A percentile compares a stretch with the other conserved stretches of the same genome.
These are phyloP conservation scores for Xylota sylvarum DNA, from an alignment of 2,888 invertebrate genomes.

Conservation along the genomic window DNA sequence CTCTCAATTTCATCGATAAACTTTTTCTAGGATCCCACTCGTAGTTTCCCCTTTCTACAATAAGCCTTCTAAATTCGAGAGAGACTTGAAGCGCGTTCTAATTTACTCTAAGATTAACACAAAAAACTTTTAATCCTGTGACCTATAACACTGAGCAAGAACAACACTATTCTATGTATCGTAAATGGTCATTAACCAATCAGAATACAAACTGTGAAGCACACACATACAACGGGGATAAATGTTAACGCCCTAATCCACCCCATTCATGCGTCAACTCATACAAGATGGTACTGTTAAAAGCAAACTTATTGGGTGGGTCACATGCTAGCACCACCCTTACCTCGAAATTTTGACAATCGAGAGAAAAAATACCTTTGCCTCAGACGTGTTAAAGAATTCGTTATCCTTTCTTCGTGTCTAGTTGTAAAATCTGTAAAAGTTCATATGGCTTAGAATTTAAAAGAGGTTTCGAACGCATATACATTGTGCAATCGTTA, in stretches of 20 bases:
- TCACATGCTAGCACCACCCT: constrained; percentile 62
- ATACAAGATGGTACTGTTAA: background rate
- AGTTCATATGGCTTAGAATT: constrained; percentile 81
- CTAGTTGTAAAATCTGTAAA: constrained; percentile 85
- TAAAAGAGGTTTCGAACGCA: constrained; percentile 63
- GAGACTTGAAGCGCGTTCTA: constrained; percentile 74
- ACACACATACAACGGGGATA: constrained; percentile 36
- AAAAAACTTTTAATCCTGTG: constrained; percentile 74
- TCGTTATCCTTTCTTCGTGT: constrained; percentile 84
- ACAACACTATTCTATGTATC: constrained; percentile 61
- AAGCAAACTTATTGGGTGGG: constrained; percentile 60
- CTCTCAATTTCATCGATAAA: constrained; percentile 76
- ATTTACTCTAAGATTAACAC: constrained; percentile 75
- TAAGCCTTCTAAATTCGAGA: constrained; percentile 58
- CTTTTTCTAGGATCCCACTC: constrained; percentile 68
- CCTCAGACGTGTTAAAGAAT: constrained; percentile 81
- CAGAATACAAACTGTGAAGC: constrained; percentile 40
- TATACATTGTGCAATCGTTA: constrained; percentile 67
- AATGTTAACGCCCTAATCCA: constrained; percentile 67
- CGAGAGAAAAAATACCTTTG: constrained; percentile 71
- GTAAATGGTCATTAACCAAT: constrained; percentile 66
- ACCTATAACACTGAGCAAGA: constrained; percentile 76
- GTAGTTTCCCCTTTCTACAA: constrained; percentile 52
- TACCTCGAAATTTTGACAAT: constrained; percentile 67
- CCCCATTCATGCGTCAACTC: constrained; percentile 74